These are phyloP conservation scores for Rattus rattus DNA, from an alignment of 2,113 vertebrate species.

Conservation along the genomic window DNA sequence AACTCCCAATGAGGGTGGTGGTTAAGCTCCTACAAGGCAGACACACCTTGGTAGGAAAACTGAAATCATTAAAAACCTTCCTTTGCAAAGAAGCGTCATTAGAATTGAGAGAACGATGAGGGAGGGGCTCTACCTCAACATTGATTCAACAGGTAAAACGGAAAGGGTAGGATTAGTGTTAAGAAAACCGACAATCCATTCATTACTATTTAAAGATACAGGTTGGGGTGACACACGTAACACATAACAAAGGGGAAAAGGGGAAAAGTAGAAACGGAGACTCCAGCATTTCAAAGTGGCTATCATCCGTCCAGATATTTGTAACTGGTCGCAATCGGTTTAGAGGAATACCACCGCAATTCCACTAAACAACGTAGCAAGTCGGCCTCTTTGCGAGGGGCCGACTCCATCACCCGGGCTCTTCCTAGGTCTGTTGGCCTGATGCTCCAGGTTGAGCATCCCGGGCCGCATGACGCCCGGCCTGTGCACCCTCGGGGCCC, in stretches of 20 bases:
- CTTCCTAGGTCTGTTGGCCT: background rate
- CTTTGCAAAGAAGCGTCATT: background rate
- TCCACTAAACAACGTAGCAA: background rate
- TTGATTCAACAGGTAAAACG: background rate
- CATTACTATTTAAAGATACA: background rate
- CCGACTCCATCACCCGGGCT: background rate
- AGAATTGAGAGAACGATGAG: background rate
- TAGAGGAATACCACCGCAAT: background rate
- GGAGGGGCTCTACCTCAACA: background rate
- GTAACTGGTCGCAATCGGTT: accelerated
- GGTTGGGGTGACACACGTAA: too few species aligned
- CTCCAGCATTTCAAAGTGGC: too few species aligned
- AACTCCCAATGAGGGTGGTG: background rate
- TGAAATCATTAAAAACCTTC: background rate
- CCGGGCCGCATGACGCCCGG: background rate
- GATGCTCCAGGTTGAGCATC: background rate
- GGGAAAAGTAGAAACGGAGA: background rate
- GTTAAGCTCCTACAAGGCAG: background rate
- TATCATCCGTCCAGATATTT: background rate
- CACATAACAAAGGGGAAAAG: background rate
- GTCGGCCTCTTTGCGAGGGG: background rate
- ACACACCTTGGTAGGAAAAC: background rate
- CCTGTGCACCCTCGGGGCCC: background rate
- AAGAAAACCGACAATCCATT: background rate
- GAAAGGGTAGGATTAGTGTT: background rate